Conservation (phyloP, 2,113 vertebrate species). For the Lamprologus sp. region DNA sequence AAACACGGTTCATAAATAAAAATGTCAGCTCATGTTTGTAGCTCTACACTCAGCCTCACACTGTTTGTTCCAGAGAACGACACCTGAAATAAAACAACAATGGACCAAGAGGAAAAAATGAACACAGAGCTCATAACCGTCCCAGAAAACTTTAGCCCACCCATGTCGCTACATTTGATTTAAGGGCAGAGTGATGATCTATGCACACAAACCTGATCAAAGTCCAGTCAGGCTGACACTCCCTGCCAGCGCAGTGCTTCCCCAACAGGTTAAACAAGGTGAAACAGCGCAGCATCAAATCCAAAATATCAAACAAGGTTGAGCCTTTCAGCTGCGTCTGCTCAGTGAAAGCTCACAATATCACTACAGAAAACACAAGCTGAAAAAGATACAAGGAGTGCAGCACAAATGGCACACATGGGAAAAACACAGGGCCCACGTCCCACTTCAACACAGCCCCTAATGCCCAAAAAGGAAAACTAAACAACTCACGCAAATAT, state of each 20-base stretch:
- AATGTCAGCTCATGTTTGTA: not conserved
- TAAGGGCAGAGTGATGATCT: not conserved
- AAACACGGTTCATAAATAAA: not conserved
- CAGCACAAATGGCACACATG: not conserved
- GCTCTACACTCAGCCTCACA: not conserved
- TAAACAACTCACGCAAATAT: not conserved
- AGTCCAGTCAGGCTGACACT: slow-evolving; percentile 8
- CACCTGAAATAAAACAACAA: not conserved
- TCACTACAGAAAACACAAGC: not conserved
- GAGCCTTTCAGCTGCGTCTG: not conserved
- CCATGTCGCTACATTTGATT: not conserved
- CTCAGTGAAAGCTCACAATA: not conserved
- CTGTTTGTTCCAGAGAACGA: not conserved
- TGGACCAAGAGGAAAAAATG: not conserved
- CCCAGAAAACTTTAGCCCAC: not conserved
- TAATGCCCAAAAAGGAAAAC: not conserved
- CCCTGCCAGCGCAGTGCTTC: not conserved
- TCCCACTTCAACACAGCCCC: not conserved
- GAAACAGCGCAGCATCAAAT: not conserved
- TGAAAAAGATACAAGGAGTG: not conserved
- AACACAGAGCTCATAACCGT: not conserved
- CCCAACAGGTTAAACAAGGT: slow-evolving; percentile 20
- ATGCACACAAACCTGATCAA: not conserved
- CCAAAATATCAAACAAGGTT: not conserved
- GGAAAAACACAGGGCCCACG: not conserved